A percentile compares a stretch with the other conserved stretches of the same genome.
phyloP scores from a whole-genome alignment of 2,888 invertebrate genomes.

The Scelioninae gen. 2 region DNA sequence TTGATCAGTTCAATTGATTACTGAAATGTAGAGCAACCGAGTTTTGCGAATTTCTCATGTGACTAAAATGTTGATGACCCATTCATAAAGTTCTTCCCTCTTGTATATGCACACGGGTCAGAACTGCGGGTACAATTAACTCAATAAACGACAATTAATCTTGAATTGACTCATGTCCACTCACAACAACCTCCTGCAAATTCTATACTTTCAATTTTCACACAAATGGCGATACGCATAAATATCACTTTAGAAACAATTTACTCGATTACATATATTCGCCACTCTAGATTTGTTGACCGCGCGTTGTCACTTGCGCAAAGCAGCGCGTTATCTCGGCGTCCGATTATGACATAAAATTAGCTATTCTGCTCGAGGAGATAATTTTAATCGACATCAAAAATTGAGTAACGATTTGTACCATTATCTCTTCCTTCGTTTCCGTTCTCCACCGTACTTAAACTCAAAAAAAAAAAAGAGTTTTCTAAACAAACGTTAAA shows the following conservation, averaged over 20 bases:
- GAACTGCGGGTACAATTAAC: conserved; percentile 64
- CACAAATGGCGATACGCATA: conserved; percentile 9
- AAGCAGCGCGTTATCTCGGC: conserved; percentile 40
- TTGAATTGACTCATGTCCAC: conserved; percentile 66
- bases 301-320: conserved; percentile 32
- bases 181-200: conserved; percentile 39
- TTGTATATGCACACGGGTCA: conserved; percentile 5
- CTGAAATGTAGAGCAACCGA: no score
- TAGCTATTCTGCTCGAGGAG: conserved; percentile 41
- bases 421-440: conserved; percentile 26
- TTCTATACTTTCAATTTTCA: conserved; percentile 38
- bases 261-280: conserved; percentile 16
- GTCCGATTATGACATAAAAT: conserved; percentile 54
- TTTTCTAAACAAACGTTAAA: no score
- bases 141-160: conserved; percentile 73
- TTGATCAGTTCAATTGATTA: no score
- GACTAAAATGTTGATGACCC: no score
- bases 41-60: no score
- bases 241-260: conserved; percentile 40
- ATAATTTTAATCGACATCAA: conserved; percentile 39
- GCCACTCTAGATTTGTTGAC: conserved; percentile 6
- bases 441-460: conserved; percentile 5
- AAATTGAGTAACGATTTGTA: conserved; percentile 39
- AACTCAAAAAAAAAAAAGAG: neutral
- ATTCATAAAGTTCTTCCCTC: conserved; percentile 28